Conservation (phyloP, 2,113 vertebrate species). For the Python bivittatus region DNA sequence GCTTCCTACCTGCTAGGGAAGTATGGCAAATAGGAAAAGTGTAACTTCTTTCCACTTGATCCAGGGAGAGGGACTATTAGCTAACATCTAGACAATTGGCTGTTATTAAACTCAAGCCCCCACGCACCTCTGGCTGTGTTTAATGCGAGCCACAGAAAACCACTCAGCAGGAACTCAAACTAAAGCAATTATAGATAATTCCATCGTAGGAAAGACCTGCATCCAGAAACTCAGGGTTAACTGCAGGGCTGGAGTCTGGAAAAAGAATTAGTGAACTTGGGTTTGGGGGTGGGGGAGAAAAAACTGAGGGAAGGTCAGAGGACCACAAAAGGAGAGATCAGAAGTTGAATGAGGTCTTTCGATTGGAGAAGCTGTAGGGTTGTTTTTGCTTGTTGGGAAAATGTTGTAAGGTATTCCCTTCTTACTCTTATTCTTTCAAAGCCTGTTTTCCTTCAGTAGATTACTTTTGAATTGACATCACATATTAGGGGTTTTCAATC, state of each 20-base stretch:
- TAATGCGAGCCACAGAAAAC: conserved; percentile 66
- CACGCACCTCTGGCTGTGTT: conserved; percentile 58
- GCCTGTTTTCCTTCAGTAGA: not conserved
- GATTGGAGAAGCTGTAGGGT: conserved; percentile 18
- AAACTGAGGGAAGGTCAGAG: not conserved
- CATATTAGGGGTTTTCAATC: not conserved
- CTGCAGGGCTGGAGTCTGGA: conserved; percentile 49
- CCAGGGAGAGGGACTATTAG: conserved; percentile 57
- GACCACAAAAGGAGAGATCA: not conserved
- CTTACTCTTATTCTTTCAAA: not conserved
- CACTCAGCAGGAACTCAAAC: conserved; percentile 60
- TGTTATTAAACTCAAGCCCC: conserved; percentile 60
- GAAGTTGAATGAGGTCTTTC: not conserved
- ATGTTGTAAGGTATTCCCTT: not conserved
- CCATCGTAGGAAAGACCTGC: conserved; percentile 50
- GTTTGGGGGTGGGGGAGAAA: not conserved
- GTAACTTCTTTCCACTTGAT: conserved; percentile 50
- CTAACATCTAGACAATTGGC: conserved; percentile 61
- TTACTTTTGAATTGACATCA: not conserved
- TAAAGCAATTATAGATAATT: conserved; percentile 67
- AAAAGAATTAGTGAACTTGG: conserved; percentile 43
- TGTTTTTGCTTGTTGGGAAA: not conserved
- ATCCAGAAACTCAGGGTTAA: conserved; percentile 62
- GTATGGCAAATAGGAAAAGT: conserved; percentile 29
- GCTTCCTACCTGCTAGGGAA: not conserved